Evolutionary conservation across 2,113 vertebrate species (phyloP).

Genomic region (Larimichthys crocea): DNA sequence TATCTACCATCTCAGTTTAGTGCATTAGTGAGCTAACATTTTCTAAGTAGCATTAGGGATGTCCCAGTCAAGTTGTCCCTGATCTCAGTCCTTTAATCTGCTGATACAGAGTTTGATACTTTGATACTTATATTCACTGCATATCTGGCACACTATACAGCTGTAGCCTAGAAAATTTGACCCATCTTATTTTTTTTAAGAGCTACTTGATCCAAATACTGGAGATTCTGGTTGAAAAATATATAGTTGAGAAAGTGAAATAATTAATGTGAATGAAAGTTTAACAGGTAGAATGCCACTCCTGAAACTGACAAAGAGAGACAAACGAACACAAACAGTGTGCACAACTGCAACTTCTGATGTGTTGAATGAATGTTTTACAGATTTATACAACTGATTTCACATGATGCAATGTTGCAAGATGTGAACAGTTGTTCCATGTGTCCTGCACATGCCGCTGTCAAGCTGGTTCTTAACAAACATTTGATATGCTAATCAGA

Average conservation of each 20-base stretch:
- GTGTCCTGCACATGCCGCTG: neutral
- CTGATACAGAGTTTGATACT: too few species aligned
- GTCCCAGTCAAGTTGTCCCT: neutral
- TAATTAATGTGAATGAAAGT: neutral
- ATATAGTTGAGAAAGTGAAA: neutral
- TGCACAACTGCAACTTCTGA: too few species aligned
- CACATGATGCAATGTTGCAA: neutral
- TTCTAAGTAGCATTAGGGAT: neutral
- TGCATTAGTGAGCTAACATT: too few species aligned
- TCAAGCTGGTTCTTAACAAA: constrained; percentile 14
- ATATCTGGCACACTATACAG: neutral
- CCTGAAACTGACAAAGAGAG: neutral
- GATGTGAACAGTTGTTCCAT: neutral
- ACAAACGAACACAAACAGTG: neutral
- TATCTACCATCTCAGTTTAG: neutral
- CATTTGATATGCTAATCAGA: constrained; percentile 47
- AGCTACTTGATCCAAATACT: neutral
- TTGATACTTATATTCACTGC: neutral
- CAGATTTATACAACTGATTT: constrained; percentile 5
- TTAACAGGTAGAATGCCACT: neutral
- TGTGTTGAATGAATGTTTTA: constrained; percentile 4
- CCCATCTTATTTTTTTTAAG: neutral
- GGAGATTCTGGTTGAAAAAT: neutral
- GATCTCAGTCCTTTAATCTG: neutral
- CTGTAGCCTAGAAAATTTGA: neutral